These are phyloP conservation scores for Lacanobia wlatinum DNA, from an alignment of 2,888 invertebrate genomes.

Conservation along the genomic window DNA sequence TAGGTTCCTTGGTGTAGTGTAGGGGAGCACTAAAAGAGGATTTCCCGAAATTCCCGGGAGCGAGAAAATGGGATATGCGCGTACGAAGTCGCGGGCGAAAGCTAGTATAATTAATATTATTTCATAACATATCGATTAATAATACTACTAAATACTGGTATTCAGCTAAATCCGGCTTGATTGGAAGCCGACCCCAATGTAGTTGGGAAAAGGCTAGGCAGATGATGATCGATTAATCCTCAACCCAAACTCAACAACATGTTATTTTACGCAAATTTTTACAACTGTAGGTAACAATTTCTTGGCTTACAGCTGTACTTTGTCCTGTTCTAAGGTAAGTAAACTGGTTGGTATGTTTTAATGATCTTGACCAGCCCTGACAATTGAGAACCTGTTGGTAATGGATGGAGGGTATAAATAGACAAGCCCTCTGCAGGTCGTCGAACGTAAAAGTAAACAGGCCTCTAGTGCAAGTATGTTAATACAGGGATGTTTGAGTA, in stretches of 20 bases:
- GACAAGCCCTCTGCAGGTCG: constrained; percentile 26
- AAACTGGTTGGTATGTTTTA: constrained; percentile 40
- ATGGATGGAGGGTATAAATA: constrained; percentile 34
- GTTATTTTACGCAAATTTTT: background rate
- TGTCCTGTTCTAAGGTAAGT: constrained; percentile 31
- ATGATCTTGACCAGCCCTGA: constrained; percentile 60
- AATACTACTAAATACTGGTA: no score
- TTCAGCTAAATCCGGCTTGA: no score
- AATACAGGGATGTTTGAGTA: background rate
- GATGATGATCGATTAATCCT: background rate
- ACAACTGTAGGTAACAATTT: background rate
- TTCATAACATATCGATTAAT: no score
- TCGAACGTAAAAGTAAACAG: constrained; percentile 12
- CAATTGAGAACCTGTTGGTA: constrained; percentile 56
- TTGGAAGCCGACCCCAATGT: no score
- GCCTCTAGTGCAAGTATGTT: background rate
- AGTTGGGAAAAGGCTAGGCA: no score
- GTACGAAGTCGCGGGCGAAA: no score
- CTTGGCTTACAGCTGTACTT: constrained; percentile 1
- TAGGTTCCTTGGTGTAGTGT: no score
- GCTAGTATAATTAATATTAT: no score
- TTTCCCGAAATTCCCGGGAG: no score
- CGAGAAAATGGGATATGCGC: no score
- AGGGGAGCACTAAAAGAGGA: no score
- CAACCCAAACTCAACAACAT: background rate